Conservation (phyloP, 1,140 invertebrate genomes). For the Spodoptera litura region DNA sequence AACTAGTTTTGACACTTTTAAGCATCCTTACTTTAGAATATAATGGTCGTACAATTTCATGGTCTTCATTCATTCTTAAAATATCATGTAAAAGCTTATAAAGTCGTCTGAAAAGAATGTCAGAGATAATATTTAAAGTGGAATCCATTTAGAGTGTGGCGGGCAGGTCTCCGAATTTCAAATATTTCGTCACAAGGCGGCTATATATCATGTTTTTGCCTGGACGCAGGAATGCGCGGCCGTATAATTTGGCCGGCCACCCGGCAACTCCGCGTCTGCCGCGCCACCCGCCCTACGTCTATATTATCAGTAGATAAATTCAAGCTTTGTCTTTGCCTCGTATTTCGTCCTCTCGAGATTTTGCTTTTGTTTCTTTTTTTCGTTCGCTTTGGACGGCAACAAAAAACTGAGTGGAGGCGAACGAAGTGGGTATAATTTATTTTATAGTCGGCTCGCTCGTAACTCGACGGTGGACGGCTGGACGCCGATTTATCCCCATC, state of each 20-base stretch:
- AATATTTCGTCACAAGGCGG: constrained; percentile 84
- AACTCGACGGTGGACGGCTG: constrained; percentile 84
- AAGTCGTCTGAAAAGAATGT: constrained; percentile 77
- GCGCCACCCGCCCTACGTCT: constrained; percentile 81
- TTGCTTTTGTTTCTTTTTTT: constrained; percentile 79
- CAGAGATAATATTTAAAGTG: constrained; percentile 79
- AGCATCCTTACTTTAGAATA: background rate
- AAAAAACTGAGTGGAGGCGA: constrained; percentile 84
- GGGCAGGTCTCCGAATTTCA: constrained; percentile 81
- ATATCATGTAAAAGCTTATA: constrained; percentile 64
- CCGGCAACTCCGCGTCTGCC: constrained; percentile 79
- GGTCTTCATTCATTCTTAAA: constrained; percentile 23
- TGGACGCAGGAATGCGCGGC: constrained; percentile 78
- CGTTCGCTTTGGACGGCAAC: constrained; percentile 73
- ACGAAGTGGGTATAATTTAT: constrained; percentile 86
- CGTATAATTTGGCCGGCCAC: constrained; percentile 84
- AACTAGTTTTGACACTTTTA: background rate
- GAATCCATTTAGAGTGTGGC: constrained; percentile 82
- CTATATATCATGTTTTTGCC: constrained; percentile 85
- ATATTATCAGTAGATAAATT: constrained; percentile 86
- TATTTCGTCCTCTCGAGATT: constrained; percentile 84
- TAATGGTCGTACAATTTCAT: constrained; percentile 20
- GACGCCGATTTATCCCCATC: constrained; percentile 85
- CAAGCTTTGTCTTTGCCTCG: constrained; percentile 85
- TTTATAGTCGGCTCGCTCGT: constrained; percentile 85